Conservation (phyloP, 2,113 vertebrate genomes). For the Odocoileus hemionus region DNA sequence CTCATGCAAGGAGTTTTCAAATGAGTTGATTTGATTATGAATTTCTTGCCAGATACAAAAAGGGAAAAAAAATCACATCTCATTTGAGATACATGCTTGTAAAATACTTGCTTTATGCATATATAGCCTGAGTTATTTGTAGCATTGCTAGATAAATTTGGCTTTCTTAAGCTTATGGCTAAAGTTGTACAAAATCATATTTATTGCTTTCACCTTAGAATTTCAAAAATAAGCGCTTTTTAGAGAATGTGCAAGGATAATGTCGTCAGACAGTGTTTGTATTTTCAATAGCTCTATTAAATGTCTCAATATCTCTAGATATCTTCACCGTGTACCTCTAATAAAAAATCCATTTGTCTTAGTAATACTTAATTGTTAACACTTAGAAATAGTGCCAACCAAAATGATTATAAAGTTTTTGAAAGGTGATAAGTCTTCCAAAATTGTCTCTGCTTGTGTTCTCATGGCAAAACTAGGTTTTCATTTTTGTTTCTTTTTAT, state of each 20-base stretch:
- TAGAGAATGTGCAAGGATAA: not conserved
- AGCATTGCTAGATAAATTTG: not conserved
- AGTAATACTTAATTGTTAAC: not conserved
- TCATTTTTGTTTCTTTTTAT: not conserved
- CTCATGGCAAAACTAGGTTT: not conserved
- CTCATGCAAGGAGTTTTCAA: not conserved
- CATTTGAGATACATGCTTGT: not conserved
- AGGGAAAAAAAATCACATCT: not conserved
- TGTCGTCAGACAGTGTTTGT: not conserved
- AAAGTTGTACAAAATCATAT: not conserved
- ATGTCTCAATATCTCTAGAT: not conserved
- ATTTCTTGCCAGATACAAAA: not conserved
- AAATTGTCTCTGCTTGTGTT: not conserved
- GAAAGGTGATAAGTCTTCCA: not conserved
- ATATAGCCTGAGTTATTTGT: not conserved
- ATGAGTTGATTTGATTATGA: not conserved
- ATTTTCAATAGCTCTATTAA: not conserved
- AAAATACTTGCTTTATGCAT: not conserved
- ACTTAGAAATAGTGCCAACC: not conserved
- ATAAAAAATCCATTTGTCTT: not conserved
- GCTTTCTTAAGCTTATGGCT: not conserved
- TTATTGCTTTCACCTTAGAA: not conserved
- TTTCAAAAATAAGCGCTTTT: not conserved
- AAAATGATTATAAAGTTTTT: not conserved
- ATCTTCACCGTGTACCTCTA: not conserved